These are phyloP conservation scores for Ips typographus DNA, from an alignment of 1,140 invertebrate species.

Conservation along the genomic window DNA sequence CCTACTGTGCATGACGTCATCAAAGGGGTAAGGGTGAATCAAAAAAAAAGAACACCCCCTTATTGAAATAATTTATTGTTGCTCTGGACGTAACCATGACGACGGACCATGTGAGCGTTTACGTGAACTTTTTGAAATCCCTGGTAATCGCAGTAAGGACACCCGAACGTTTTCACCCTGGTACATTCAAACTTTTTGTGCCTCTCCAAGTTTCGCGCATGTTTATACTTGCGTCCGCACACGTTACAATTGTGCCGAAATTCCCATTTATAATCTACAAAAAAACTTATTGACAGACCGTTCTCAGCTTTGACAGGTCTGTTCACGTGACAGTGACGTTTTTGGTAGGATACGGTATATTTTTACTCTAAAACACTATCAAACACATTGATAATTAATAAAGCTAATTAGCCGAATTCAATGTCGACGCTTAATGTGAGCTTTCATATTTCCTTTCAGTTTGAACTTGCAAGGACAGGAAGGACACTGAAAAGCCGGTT, in stretches of 20 bases:
- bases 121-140: conserved; percentile 30
- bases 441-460: background rate
- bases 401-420: no score
- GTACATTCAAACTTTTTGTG: conserved; percentile 27
- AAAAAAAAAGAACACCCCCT: background rate
- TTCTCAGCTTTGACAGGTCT: no score
- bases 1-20: no score
- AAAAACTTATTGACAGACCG: no score
- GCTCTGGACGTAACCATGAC: conserved; percentile 4
- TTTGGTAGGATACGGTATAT: no score
- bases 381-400: no score
- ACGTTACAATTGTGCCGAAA: conserved; percentile 25
- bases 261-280: no score
- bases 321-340: no score
- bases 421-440: background rate
- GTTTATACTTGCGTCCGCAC: conserved; percentile 45
- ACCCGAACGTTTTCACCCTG: conserved; percentile 19
- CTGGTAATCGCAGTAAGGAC: conserved; percentile 8
- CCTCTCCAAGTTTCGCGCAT: conserved; percentile 38
- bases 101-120: conserved; percentile 10
- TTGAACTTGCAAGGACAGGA: background rate
- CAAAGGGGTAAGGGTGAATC: no score
- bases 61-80: no score
- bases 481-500: background rate
- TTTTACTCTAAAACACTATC: no score